Evolutionary conservation across 64 coral and sea anemone species (phyloP), one percentile per base, ranked within the genome.

Genomic region (Pocillopora damicornis): DNA sequence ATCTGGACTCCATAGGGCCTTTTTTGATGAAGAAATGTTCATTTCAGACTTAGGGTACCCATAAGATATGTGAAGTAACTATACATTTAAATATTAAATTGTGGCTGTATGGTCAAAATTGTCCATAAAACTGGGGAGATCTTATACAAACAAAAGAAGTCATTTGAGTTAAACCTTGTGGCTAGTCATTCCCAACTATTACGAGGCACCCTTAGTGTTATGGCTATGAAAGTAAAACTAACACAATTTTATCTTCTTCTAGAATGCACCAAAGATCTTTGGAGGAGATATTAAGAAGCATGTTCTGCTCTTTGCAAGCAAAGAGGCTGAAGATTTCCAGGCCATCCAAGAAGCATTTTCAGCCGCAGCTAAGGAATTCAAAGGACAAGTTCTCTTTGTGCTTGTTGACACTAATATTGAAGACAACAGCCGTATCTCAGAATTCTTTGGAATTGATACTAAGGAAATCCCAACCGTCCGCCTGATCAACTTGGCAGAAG

Each of bases 251-350:
- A 18, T 63, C 34, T 5, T 45, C 34, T 73, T 80, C 2, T 60
- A 96, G 94, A 96, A 91, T 95, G 97, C 97, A 65, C 97, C 97
- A 26, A 99, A 99, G 88, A 99, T 99, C 62, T 99, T 99, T 90
- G 97, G 97, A 63, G 97, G 97, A 76, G 93, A 99, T 4, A 61
- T 99, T 3, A 99, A 99, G 90, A 90, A 95, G 35, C 97, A 99
- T 59, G 87, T 99, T 66, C 79, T 99, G 20, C 73, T 99, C 17
- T 99, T 99, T 68, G 80, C 73, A 20, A 95, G 92, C 77, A 99
- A 99, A 67, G 95, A 88, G 36, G 59, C 75, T 36, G 97, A 99
- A 25, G 84, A 60, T 9, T 99, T 99, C 88, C 86, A 99, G 62
- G 84, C 64, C 35, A 90, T 88, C 76, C 84, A 95, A 34, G 91